Evolutionary conservation across 2,113 vertebrate species (phyloP).

Genomic region (Heptranchias perlo): DNA sequence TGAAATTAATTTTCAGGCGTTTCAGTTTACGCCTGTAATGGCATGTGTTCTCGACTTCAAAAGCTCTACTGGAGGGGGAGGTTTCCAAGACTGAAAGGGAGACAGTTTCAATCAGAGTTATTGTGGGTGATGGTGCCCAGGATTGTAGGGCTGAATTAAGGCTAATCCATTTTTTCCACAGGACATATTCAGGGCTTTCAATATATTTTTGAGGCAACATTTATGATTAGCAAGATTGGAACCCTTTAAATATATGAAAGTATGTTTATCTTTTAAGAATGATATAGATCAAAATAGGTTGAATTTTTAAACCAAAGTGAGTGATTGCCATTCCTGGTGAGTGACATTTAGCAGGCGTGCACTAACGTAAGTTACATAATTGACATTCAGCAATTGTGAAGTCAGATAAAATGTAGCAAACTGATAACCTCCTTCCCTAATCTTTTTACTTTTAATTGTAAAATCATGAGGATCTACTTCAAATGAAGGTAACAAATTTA

Average conservation of each 20-base stretch:
- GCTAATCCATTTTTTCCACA: background rate
- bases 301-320: background rate
- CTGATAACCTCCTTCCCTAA: background rate
- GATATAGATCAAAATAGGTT: background rate
- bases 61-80: conserved; percentile 1
- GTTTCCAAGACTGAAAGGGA: background rate
- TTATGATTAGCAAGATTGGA: background rate
- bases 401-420: background rate
- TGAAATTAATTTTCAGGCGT: conserved; percentile 20
- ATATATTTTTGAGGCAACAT: background rate
- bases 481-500: background rate
- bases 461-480: background rate
- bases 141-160: background rate
- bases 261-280: too few relatives aligned
- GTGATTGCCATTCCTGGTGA: background rate
- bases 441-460: background rate
- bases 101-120: background rate
- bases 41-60: conserved; percentile 10
- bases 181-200: background rate
- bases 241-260: background rate
- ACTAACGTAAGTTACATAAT: background rate
- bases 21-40: background rate
- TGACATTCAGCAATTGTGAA: background rate
- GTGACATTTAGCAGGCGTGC: background rate
- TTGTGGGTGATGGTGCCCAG: background rate